phyloP scores from a whole-genome alignment of 2,797 vertebrate genomes.

The Morus bassanus region DNA sequence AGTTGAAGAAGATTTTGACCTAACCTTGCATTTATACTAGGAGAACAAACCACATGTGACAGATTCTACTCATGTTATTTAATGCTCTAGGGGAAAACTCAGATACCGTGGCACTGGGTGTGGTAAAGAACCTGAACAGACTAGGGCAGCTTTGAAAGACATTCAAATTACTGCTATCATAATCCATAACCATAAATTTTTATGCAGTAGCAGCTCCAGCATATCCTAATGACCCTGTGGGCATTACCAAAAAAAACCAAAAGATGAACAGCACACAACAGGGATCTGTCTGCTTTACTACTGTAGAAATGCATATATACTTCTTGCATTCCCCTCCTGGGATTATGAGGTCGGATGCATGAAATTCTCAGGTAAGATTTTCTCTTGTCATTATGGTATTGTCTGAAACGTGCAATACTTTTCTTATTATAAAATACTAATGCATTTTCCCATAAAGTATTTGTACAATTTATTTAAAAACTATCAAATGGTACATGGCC shows the following conservation, averaged over 20 bases:
- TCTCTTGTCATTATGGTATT: neutral
- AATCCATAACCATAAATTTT: neutral
- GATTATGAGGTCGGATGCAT: neutral
- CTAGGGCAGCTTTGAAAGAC: neutral
- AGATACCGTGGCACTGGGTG: neutral
- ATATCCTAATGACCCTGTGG: neutral
- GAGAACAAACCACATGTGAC: slow-evolving; percentile 40
- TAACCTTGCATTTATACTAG: neutral
- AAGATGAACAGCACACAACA: neutral
- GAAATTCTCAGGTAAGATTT: neutral
- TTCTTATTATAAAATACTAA: neutral
- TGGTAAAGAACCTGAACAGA: neutral
- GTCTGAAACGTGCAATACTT: neutral
- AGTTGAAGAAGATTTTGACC: slow-evolving; percentile 22
- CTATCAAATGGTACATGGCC: neutral
- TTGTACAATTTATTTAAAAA: neutral
- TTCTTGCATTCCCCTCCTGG: neutral
- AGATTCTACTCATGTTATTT: slow-evolving; percentile 16
- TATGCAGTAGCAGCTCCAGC: neutral
- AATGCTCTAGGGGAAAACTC: slow-evolving; percentile 7
- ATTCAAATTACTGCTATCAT: neutral
- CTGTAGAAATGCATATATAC: neutral
- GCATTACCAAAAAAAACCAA: neutral
- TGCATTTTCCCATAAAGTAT: neutral
- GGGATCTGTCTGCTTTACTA: neutral